Conservation (phyloP, 2,113 vertebrate genomes). For the Epinephelus cyanopodus region DNA sequence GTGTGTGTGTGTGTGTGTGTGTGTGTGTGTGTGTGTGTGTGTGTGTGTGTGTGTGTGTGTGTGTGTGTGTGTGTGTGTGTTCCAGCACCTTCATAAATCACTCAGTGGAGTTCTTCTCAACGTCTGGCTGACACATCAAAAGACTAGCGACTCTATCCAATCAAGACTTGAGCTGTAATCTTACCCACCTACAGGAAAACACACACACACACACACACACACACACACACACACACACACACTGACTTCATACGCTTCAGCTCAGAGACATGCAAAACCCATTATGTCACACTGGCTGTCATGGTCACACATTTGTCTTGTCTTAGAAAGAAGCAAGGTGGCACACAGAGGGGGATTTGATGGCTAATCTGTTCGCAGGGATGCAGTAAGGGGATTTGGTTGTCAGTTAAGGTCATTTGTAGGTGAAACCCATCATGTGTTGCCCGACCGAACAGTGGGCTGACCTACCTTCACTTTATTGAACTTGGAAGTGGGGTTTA, state of each 20-base stretch:
- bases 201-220: conserved; percentile 23
- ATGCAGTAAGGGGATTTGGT: conserved; percentile 32
- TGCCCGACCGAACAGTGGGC: background rate
- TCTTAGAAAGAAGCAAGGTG: conserved; percentile 41
- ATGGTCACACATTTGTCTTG: conserved; percentile 39
- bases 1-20: conserved; percentile 34
- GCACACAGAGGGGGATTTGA: conserved; percentile 42
- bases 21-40: conserved; percentile 45
- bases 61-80: conserved; percentile 39
- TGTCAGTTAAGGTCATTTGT: conserved; percentile 37
- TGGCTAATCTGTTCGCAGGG: conserved; percentile 33
- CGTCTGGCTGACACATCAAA: conserved; percentile 52
- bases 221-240: conserved; percentile 26
- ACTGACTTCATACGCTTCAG: conserved; percentile 20
- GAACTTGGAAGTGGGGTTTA: conserved; percentile 2
- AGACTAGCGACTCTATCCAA: conserved; percentile 23
- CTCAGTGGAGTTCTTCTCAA: conserved; percentile 43
- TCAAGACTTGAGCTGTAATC: conserved; percentile 21
- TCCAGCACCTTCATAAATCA: conserved; percentile 57
- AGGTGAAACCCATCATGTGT: conserved; percentile 3
- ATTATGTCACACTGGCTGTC: conserved; percentile 39
- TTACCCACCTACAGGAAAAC: conserved; percentile 36
- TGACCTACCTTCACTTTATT: background rate
- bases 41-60: conserved; percentile 22
- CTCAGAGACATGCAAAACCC: conserved; percentile 16